A percentile compares a stretch with the other conserved stretches of the same genome.
phyloP scores from a whole-genome alignment of 2,113 vertebrate species.

The Spea multiplicata region DNA sequence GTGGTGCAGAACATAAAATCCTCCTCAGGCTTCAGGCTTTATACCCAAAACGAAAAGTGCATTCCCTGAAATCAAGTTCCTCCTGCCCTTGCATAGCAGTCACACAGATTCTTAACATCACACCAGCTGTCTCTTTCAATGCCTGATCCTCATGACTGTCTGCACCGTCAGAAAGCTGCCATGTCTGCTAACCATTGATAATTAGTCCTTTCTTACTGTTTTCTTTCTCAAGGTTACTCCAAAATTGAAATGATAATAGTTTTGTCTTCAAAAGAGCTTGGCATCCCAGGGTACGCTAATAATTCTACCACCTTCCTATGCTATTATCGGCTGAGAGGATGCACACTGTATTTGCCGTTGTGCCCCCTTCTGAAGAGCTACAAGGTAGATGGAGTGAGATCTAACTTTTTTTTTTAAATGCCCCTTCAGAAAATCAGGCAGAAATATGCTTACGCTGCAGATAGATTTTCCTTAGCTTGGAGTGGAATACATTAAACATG shows the following conservation, averaged over 20 bases:
- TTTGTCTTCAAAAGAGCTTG: constrained; percentile 26
- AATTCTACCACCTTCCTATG: constrained; percentile 17
- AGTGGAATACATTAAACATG: constrained; percentile 40
- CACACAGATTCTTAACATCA: background rate
- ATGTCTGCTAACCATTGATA: constrained; percentile 29
- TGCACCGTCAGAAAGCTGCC: constrained; percentile 13
- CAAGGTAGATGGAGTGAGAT: constrained; percentile 12
- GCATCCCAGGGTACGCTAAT: constrained; percentile 33
- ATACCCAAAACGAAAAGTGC: too few relatives aligned
- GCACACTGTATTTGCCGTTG: constrained; percentile 49
- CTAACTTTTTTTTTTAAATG: constrained; percentile 32
- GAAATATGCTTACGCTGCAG: constrained; percentile 37
- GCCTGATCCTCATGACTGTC: constrained; percentile 13
- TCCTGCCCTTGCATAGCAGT: too few relatives aligned
- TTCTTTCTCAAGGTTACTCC: constrained; percentile 46
- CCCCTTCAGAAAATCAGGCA: constrained; percentile 37
- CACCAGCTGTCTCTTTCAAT: constrained; percentile 32
- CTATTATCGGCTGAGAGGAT: constrained; percentile 46
- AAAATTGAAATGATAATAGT: constrained; percentile 42
- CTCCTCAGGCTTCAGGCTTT: too few relatives aligned
- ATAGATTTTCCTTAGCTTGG: constrained; percentile 37
- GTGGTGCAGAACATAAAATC: too few relatives aligned
- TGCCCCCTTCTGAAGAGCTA: constrained; percentile 47
- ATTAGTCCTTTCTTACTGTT: constrained; percentile 44
- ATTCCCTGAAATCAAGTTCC: too few relatives aligned